Conservation (phyloP, 2,888 invertebrate genomes). For the Altica lythri region DNA sequence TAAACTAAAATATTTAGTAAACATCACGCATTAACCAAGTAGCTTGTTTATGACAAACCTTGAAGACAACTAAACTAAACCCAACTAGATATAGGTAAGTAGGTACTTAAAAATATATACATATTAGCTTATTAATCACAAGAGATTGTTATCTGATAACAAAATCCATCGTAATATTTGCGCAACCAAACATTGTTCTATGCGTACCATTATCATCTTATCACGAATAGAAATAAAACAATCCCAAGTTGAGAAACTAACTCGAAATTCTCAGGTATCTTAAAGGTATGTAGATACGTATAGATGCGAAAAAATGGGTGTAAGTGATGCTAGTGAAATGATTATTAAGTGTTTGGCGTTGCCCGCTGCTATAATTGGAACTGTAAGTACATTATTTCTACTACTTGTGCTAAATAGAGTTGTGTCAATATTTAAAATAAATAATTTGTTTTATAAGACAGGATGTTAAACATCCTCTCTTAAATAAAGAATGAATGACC, state of each 20-base stretch:
- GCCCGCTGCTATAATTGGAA: slow-evolving; percentile 28
- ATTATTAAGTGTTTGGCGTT: slow-evolving; percentile 24
- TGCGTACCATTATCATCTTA: slow-evolving; percentile 24
- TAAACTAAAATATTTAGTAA: no score
- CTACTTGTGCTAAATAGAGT: no score
- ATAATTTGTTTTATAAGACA: no score
- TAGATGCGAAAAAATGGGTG: slow-evolving; percentile 15
- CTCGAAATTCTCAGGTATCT: neutral
- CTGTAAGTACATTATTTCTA: no score
- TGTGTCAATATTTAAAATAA: no score
- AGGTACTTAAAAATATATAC: no score
- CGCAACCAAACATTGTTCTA: slow-evolving; percentile 25
- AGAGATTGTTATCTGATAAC: slow-evolving; percentile 29
- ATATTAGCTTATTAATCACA: slow-evolving; percentile 13
- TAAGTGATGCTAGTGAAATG: slow-evolving; percentile 2
- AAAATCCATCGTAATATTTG: slow-evolving; percentile 27
- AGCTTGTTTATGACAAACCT: no score
- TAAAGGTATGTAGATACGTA: slow-evolving; percentile 15
- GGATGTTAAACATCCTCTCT: no score
- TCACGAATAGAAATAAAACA: slow-evolving; percentile 18
- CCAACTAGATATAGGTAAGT: no score
- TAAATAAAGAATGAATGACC: no score
- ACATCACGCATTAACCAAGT: no score
- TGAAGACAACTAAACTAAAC: no score
- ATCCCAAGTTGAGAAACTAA: neutral